Evolutionary conservation across 2,888 invertebrate species (phyloP), one percentile per base, ranked within the genome.

Genomic region (Tricholauxania praeusta): DNA sequence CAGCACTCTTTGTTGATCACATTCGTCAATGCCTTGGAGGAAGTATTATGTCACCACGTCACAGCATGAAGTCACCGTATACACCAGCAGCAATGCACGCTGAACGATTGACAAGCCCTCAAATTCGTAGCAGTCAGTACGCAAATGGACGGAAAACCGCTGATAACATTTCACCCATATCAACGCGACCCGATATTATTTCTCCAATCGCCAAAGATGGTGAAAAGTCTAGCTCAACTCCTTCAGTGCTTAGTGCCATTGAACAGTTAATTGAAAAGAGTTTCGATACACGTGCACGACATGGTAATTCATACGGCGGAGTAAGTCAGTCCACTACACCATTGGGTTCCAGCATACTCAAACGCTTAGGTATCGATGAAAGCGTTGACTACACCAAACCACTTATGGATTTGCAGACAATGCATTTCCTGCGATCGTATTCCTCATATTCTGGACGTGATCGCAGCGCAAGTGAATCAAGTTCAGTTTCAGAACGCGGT

Each of bases 201-300:
- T 77, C 74, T 52, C 75, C 78, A n/a, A 15, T 76, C 86, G 89
- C 89, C 1, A 83, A 80, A 84, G 90, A 90, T 86, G 90, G 90
- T 72, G 92, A 91, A 72, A 92, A 92, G 82, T 74, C 76, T 12
- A 66, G 32, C 12, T 28, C 69, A 14, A 93, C 95, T 1, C 95
- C 96, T 14, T 97, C 97, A 2, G 97, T 98, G 65, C 89, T 98
- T 65, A 97, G 96, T 85, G 98, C 98, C 67, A 96, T 98, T 85
- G 98, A 98, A 87, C 97, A 97, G 85, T 90, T 98, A 81, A 98
- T 98, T 84, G 97, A 98, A 86, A 97, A 97, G 86, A 98, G 97
- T 88, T 98, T 98, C 85, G 97, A 97, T 84, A 95, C 96, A 7
- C 90, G 96, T 72, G 92, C 93, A 22, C 90, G 95, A 55, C 94